Evolutionary conservation across 2,888 invertebrate species (phyloP), one percentile per base, ranked within the genome.

Genomic region (Cordilura impudica): DNA sequence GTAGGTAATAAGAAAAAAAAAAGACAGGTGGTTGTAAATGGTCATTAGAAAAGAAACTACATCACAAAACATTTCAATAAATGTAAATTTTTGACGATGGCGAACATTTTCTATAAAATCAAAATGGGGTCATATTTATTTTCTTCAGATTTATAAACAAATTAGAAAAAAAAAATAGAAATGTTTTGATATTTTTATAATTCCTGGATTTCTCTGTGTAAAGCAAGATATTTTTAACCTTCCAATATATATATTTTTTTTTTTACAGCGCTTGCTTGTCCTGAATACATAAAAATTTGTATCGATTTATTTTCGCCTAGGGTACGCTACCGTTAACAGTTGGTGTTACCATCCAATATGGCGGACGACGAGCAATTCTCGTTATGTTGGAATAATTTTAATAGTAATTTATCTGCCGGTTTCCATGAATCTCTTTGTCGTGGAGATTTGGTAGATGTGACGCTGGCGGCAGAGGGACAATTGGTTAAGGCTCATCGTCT

Each of bases 331-430:
- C 51, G 54, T 77, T 43, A 71, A 72, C 60, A 72, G n/a, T n/a
- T n/a, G n/a, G 71, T 77, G 82, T 75, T 56, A 74, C 81, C 84
- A 83, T 83, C 85, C 92, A 92, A 91, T 90, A 93, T 93, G 93
- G 93, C 93, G 93, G 93, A 93, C 91, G 93, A 93, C 91, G 93
- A 93, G 91, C 93, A 93, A 89, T 93, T 93, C 91, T 94, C 94
- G 89, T 90, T 94, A 90, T 93, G 93, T 91, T 94, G 94, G 94
- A 94, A 94, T 91, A 94, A 94, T 91, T 94, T 94, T 91, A 93
- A 93, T 90, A 92, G 93, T 82, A 94, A 94, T 86, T 91, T 94
- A 91, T 93, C 93, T 81, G 92, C 93, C 89, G 93, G 93, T 85
- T 94, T 94, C 88, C 93, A 94, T 86, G 93, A 93, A 89, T 92